phyloP scores from a whole-genome alignment of 2,113 vertebrate species.

The Plotosus lineatus region DNA sequence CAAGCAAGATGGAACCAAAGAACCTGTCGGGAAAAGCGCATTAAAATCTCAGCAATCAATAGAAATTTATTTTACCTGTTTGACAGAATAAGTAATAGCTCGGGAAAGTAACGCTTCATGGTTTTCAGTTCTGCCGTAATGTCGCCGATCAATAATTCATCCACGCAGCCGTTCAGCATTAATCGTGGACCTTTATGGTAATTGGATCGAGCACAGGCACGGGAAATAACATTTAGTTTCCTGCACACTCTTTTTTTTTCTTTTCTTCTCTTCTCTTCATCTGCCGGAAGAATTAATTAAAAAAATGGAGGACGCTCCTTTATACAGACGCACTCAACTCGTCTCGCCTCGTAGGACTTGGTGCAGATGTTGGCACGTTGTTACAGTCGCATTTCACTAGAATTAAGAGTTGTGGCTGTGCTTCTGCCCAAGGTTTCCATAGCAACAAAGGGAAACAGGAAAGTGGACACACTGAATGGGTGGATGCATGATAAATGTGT shows the following conservation, averaged over 20 bases:
- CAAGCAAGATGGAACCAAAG: background rate
- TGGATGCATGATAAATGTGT: background rate
- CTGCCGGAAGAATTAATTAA: background rate
- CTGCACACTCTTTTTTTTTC: background rate
- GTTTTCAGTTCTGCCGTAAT: background rate
- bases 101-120: background rate
- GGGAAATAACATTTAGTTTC: background rate
- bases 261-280: background rate
- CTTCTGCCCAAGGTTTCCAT: conserved; percentile 32
- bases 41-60: background rate
- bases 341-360: background rate
- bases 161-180: background rate
- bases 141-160: background rate
- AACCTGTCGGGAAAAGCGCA: background rate
- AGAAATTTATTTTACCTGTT: background rate
- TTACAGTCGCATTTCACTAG: conserved; percentile 5
- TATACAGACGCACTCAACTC: background rate
- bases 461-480: conserved; percentile 24
- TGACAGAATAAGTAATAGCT: background rate
- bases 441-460: conserved; percentile 41
- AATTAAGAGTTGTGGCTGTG: conserved; percentile 16
- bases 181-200: background rate
- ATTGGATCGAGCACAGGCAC: background rate
- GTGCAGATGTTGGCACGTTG: conserved; percentile 17
- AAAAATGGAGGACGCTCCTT: background rate